Percentiles rank a stretch among this genome's conserved stretches.
Conservation (phyloP, 2,113 vertebrate genomes). For the Corynorhinus townsendii region DNA sequence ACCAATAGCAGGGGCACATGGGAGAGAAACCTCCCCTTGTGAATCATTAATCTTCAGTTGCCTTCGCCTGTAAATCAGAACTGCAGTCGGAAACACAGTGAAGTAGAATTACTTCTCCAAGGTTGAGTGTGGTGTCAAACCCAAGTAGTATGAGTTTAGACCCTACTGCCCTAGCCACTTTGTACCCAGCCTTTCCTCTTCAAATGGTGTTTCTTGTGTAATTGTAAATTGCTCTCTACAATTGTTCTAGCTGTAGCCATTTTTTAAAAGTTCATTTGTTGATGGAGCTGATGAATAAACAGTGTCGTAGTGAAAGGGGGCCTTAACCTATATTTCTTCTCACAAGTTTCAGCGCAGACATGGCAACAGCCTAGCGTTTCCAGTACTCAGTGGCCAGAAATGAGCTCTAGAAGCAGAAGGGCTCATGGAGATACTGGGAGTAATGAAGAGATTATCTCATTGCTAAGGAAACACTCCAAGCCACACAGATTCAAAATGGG, state of each 20-base stretch:
- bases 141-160: background rate
- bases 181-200: background rate
- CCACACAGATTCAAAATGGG: background rate
- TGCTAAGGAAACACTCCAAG: background rate
- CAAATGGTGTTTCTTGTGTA: background rate
- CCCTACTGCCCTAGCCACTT: background rate
- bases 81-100: background rate
- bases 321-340: background rate
- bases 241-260: background rate
- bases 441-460: background rate
- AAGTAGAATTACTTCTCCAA: background rate
- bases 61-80: background rate
- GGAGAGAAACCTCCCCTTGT: background rate
- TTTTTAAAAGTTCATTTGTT: background rate
- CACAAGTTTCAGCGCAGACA: background rate
- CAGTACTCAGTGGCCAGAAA: too few species aligned
- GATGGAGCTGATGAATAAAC: background rate
- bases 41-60: background rate
- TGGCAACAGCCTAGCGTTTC: background rate
- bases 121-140: background rate
- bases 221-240: background rate
- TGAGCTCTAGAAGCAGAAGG: background rate
- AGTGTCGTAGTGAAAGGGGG: background rate
- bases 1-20: background rate
- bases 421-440: accelerated